A percentile compares a stretch with the other conserved stretches of the same genome.
Conservation (phyloP, 2,888 invertebrate species). For the Dryadula phaetusa region DNA sequence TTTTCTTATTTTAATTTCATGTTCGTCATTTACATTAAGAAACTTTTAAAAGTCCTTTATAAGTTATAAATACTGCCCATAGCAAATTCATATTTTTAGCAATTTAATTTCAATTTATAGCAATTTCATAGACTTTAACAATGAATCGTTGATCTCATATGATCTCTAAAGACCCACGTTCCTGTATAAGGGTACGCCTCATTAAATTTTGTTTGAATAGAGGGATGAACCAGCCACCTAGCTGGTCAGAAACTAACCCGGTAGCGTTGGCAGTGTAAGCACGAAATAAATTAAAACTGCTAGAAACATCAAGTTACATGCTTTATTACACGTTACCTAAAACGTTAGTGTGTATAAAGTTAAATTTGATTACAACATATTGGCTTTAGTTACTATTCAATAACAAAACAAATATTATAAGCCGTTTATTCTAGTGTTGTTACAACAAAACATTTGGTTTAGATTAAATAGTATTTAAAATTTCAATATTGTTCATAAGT, state of each 20-base stretch:
- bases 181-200: conserved; percentile 66
- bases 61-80: background rate
- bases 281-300: conserved; percentile 21
- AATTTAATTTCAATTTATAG: no score
- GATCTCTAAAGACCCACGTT: conserved; percentile 45
- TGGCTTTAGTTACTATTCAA: no score
- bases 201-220: conserved; percentile 83
- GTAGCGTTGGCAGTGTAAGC: conserved; percentile 56
- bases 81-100: no score
- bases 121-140: conserved; percentile 34
- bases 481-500: no score
- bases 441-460: no score
- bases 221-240: conserved; percentile 67
- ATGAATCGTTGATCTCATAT: conserved; percentile 47
- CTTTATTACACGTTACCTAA: background rate
- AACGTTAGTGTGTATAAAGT: no score
- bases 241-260: conserved; percentile 61
- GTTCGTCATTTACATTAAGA: background rate
- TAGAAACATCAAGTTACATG: no score
- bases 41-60: background rate
- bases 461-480: no score
- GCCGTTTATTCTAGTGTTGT: no score
- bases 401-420: no score
- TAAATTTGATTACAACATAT: no score
- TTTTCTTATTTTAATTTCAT: background rate